phyloP scores from a whole-genome alignment of 2,888 invertebrate genomes.

The Campaea margaritaria region DNA sequence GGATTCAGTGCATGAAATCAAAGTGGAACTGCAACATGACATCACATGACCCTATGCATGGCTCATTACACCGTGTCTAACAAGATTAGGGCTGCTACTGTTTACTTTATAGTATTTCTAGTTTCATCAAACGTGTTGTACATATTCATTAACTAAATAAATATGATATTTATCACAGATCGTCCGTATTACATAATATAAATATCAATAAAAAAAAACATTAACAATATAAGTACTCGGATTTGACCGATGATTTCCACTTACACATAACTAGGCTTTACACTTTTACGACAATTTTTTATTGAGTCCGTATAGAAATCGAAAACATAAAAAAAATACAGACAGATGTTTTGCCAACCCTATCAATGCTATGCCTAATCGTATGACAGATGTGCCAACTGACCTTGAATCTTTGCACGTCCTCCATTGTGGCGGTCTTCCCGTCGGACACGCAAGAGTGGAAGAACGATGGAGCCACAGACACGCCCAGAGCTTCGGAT shows the following conservation, averaged over 20 bases:
- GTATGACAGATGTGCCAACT: constrained; percentile 47
- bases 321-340: not conserved
- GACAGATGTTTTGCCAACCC: constrained; percentile 14
- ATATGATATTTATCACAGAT: no score
- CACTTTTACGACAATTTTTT: no score
- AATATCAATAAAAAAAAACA: no score
- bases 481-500: constrained; percentile 97
- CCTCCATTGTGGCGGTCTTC: constrained; percentile 97
- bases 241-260: no score
- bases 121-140: no score
- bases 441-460: constrained; percentile 98
- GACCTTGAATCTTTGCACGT: constrained; percentile 97
- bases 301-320: no score
- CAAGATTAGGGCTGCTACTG: constrained; percentile 1
- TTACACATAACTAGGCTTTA: no score
- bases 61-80: constrained; percentile 43
- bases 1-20: constrained; percentile 44
- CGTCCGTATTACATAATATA: no score
- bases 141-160: no score
- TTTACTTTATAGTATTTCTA: not conserved
- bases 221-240: no score
- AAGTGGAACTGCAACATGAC: constrained; percentile 32
- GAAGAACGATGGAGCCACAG: constrained; percentile 98
- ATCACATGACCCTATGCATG: constrained; percentile 36
- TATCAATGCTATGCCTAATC: constrained; percentile 23